A percentile compares a stretch with the other conserved stretches of the same genome.
phyloP scores from a whole-genome alignment of 37 sponge, comb jelly and placozoan species.

The Axinella damicornis region DNA sequence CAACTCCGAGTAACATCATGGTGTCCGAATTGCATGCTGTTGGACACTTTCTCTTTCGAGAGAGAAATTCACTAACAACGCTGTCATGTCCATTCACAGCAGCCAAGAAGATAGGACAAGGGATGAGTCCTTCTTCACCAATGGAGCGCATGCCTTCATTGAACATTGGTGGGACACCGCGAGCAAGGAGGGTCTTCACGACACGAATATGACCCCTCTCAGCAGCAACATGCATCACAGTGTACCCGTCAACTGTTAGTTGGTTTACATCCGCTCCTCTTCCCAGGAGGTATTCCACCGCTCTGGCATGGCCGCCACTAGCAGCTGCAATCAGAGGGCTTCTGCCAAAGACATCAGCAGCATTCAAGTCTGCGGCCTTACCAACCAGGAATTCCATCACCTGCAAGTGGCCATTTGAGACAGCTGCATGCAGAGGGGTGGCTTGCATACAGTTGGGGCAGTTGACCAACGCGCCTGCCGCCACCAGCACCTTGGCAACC shows the following conservation, averaged over 20 bases:
- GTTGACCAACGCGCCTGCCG: constrained; percentile 63
- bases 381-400: constrained; percentile 57
- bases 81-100: constrained; percentile 60
- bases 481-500: constrained; percentile 69
- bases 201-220: constrained; percentile 60
- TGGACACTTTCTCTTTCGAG: constrained; percentile 21
- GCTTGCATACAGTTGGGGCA: constrained; percentile 69
- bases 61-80: constrained; percentile 29
- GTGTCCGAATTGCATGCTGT: constrained; percentile 39
- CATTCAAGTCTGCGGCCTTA: constrained; percentile 68
- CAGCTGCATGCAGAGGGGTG: constrained; percentile 80
- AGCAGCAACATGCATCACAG: constrained; percentile 77
- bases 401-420: constrained; percentile 59
- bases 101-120: constrained; percentile 80
- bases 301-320: constrained; percentile 48
- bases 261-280: constrained; percentile 48
- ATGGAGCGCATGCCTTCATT: background rate
- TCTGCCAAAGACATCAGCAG: constrained; percentile 57
- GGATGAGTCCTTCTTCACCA: constrained; percentile 22
- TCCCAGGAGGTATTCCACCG: constrained; percentile 55
- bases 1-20: constrained; percentile 53
- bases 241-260: constrained; percentile 64
- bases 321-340: constrained; percentile 72
- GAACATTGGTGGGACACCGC: constrained; percentile 49
- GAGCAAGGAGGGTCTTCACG: constrained; percentile 35